phyloP scores from a whole-genome alignment of 2,888 invertebrate species.

The Chrysolina oricalcia region DNA sequence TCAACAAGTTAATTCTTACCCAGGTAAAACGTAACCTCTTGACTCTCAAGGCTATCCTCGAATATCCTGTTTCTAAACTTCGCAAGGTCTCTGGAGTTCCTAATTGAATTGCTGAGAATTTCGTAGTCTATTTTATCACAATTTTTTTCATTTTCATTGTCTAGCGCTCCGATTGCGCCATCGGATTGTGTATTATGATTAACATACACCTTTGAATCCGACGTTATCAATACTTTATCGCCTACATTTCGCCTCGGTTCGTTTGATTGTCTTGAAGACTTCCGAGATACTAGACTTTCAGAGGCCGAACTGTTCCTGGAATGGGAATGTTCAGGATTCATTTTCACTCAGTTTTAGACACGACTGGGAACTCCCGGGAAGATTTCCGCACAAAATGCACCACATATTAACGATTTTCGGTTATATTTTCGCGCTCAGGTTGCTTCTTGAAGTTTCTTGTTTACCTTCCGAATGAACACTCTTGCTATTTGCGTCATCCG shows the following conservation, averaged over 20 bases:
- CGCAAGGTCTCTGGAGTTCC: conserved; percentile 61
- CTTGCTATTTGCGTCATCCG: conserved; percentile 36
- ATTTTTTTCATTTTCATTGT: conserved; percentile 36
- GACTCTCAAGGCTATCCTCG: conserved; percentile 66
- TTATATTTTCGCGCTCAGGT: neutral
- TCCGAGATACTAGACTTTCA: conserved; percentile 34
- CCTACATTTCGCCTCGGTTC: conserved; percentile 75
- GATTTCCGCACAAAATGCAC: conserved; percentile 4
- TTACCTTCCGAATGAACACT: conserved; percentile 38
- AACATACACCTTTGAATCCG: conserved; percentile 75
- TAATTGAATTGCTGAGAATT: conserved; percentile 54
- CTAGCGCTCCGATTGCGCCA: conserved; percentile 26
- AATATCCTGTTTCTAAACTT: conserved; percentile 65
- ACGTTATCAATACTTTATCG: conserved; percentile 77
- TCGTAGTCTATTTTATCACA: conserved; percentile 51
- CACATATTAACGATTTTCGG: neutral
- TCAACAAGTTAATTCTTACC: conserved; percentile 59
- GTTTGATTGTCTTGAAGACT: conserved; percentile 35
- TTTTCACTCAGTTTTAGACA: conserved; percentile 30
- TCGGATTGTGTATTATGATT: conserved; percentile 53
- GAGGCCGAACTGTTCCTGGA: conserved; percentile 42
- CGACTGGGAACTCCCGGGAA: neutral
- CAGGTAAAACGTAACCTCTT: conserved; percentile 69
- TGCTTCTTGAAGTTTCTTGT: neutral
- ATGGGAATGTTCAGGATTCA: conserved; percentile 36